phyloP scores from a whole-genome alignment of 2,113 vertebrate genomes.

The Protobothrops mucrosquamatus region DNA sequence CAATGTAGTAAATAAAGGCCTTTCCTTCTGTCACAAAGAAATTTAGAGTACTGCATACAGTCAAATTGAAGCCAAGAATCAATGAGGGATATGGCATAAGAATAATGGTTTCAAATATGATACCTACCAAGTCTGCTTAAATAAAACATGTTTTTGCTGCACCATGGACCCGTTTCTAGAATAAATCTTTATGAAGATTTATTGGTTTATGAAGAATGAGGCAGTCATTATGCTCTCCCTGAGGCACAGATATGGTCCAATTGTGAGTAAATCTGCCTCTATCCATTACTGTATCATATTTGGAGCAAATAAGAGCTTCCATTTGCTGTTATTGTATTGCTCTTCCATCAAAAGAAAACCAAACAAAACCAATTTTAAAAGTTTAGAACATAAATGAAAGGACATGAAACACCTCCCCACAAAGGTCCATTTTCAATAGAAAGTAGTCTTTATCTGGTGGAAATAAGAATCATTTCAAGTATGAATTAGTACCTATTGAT shows the following conservation, averaged over 20 bases:
- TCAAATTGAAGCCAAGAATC: not conserved
- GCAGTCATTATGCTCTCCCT: not conserved
- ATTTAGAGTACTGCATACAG: not conserved
- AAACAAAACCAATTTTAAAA: not conserved
- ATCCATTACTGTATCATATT: not conserved
- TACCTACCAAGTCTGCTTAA: not conserved
- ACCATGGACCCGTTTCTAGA: not conserved
- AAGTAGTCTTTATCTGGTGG: not conserved
- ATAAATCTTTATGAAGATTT: not conserved
- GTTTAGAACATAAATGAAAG: not conserved
- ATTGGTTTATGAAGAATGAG: not conserved
- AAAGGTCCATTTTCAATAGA: not conserved
- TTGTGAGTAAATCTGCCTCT: not conserved
- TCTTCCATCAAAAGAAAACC: not conserved
- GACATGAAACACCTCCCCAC: not conserved
- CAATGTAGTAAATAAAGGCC: not conserved
- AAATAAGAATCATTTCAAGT: not conserved
- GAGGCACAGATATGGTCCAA: not conserved
- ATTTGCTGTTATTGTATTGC: not conserved
- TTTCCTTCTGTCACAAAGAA: not conserved
- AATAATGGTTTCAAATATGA: not conserved
- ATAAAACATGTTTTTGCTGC: not conserved
- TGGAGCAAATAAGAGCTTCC: not conserved
- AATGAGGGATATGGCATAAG: not conserved
- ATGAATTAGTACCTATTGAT: not conserved